These are phyloP conservation scores for Aspiorhynchus laticeps DNA, from an alignment of 2,113 vertebrate genomes.

Conservation along the genomic window DNA sequence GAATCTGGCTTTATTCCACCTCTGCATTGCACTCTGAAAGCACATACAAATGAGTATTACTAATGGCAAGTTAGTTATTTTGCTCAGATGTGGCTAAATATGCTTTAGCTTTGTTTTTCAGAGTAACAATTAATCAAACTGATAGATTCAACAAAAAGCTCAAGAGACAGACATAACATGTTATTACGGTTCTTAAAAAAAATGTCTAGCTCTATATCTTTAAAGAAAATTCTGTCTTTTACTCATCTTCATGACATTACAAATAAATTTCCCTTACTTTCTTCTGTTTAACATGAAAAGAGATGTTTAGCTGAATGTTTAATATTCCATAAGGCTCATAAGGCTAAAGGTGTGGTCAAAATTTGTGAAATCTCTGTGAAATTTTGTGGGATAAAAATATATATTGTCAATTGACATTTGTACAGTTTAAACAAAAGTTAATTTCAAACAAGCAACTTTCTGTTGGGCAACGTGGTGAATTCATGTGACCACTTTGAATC, in stretches of 20 bases:
- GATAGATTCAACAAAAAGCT: neutral
- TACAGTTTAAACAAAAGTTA: no score
- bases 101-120: constrained; percentile 3
- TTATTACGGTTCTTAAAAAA: neutral
- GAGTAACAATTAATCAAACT: neutral
- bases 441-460: neutral
- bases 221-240: neutral
- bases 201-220: neutral
- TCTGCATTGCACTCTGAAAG: neutral
- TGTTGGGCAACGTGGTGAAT: neutral
- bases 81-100: neutral
- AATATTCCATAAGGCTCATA: neutral
- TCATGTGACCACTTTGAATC: neutral
- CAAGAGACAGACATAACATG: neutral
- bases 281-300: neutral
- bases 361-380: neutral
- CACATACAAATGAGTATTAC: neutral
- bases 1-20: constrained; percentile 17
- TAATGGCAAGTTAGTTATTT: constrained; percentile 6
- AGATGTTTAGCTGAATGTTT: neutral
- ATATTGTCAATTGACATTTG: neutral
- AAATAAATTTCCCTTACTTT: neutral
- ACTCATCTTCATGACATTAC: neutral
- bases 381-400: neutral
- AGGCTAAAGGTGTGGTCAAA: neutral